Percentiles rank a stretch among this genome's conserved stretches.
Evolutionary conservation across 2,113 vertebrate species (phyloP).

Genomic region (Ciconia maguari): DNA sequence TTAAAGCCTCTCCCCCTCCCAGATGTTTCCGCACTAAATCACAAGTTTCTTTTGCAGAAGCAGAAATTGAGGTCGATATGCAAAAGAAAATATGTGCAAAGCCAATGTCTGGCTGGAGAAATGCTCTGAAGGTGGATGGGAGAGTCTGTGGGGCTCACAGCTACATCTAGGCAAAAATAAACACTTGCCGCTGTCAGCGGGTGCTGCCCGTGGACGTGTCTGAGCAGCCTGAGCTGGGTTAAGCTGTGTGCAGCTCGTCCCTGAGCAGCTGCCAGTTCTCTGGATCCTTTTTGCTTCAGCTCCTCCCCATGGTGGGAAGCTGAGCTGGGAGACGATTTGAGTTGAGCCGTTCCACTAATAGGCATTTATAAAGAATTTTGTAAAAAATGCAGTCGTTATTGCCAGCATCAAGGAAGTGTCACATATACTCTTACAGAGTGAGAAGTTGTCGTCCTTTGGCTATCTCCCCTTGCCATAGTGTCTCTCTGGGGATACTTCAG

Average conservation of each 20-base stretch:
- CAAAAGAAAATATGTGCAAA: not conserved
- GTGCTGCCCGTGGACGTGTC: not conserved
- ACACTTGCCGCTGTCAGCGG: not conserved
- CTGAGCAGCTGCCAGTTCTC: not conserved
- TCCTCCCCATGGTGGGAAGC: not conserved
- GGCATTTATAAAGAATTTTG: not conserved
- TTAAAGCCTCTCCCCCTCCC: not conserved
- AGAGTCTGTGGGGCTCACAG: not conserved
- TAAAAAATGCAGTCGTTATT: not conserved
- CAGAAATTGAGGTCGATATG: conserved; percentile 32
- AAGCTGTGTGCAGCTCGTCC: not conserved
- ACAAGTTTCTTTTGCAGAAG: conserved; percentile 18
- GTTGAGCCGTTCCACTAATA: not conserved
- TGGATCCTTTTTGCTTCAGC: not conserved
- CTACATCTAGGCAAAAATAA: not conserved
- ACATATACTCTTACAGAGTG: rapidly evolving
- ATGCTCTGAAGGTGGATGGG: not conserved
- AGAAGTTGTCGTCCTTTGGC: not conserved
- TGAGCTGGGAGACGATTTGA: not conserved
- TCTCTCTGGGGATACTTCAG: not conserved
- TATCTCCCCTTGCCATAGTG: not conserved
- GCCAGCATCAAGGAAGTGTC: rapidly evolving
- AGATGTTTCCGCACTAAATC: conserved; percentile 46
- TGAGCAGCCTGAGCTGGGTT: not conserved
- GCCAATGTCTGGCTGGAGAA: not conserved